phyloP scores from a whole-genome alignment of 2,113 vertebrate species.

The Tretioscincus oriximinensis region DNA sequence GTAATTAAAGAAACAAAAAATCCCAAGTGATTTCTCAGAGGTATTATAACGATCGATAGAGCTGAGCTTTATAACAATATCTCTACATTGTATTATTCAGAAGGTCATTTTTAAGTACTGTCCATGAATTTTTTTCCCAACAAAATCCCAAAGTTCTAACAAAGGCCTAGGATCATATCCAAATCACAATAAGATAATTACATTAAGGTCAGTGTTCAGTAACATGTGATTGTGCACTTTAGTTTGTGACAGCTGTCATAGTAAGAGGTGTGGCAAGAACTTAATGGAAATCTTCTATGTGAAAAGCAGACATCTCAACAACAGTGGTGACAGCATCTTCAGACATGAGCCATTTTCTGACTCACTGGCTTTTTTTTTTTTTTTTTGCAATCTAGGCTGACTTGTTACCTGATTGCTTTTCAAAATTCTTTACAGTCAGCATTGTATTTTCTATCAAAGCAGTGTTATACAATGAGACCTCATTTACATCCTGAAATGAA shows the following conservation, averaged over 20 bases:
- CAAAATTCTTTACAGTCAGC: background rate
- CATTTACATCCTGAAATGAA: too few relatives aligned
- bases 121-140: background rate
- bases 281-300: background rate
- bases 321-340: background rate
- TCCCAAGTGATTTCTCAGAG: background rate
- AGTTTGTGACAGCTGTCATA: conserved; percentile 15
- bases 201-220: background rate
- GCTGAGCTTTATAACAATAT: conserved; percentile 19
- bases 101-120: background rate
- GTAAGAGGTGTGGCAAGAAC: background rate
- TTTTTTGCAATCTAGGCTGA: background rate
- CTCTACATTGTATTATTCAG: background rate
- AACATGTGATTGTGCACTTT: background rate
- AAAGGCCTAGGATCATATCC: background rate
- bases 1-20: conserved; percentile 34
- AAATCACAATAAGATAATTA: conserved; percentile 21
- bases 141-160: background rate
- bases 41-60: conserved; percentile 21
- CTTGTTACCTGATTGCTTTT: background rate
- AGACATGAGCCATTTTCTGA: background rate
- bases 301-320: background rate
- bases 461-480: too few relatives aligned
- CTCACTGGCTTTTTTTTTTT: background rate
- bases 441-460: too few relatives aligned